These are phyloP conservation scores for Melieria picta DNA, from an alignment of 2,888 invertebrate species.

Conservation along the genomic window DNA sequence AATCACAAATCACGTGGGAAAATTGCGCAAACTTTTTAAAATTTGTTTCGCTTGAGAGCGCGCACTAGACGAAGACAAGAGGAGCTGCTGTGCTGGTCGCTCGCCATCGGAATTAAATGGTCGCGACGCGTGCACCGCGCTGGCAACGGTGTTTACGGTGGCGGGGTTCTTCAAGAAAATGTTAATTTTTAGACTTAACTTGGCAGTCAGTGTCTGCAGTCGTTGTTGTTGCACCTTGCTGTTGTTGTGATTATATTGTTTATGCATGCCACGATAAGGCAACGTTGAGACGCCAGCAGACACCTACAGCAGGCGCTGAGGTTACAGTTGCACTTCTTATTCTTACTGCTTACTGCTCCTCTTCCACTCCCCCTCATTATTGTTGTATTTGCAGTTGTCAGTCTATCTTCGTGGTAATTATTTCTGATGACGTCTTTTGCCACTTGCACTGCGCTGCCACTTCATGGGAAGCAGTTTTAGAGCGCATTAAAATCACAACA, in stretches of 20 bases:
- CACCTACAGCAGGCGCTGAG: too few species aligned
- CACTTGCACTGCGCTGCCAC: conserved; percentile 11
- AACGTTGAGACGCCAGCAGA: too few species aligned
- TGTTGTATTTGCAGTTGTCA: background rate
- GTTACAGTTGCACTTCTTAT: too few species aligned
- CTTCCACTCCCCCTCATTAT: background rate
- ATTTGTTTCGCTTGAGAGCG: conserved; percentile 27
- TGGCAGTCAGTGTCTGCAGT: conserved; percentile 7
- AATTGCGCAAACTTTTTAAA: conserved; percentile 46
- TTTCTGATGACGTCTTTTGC: conserved; percentile 9
- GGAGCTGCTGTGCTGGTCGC: too few species aligned
- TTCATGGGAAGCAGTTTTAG: conserved; percentile 29
- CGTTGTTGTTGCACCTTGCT: conserved; percentile 10
- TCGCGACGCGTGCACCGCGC: background rate
- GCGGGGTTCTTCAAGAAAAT: background rate
- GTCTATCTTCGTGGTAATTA: background rate
- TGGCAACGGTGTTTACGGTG: background rate
- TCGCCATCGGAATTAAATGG: too few species aligned
- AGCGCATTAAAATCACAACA: conserved; percentile 23
- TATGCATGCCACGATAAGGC: background rate
- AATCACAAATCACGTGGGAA: conserved; percentile 62
- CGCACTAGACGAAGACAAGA: conserved; percentile 3
- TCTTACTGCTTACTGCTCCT: background rate
- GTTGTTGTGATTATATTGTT: conserved; percentile 18
- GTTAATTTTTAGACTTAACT: conserved; percentile 17